These are phyloP conservation scores for Smittia sp. DNA, from an alignment of 2,888 invertebrate species.

Conservation along the genomic window DNA sequence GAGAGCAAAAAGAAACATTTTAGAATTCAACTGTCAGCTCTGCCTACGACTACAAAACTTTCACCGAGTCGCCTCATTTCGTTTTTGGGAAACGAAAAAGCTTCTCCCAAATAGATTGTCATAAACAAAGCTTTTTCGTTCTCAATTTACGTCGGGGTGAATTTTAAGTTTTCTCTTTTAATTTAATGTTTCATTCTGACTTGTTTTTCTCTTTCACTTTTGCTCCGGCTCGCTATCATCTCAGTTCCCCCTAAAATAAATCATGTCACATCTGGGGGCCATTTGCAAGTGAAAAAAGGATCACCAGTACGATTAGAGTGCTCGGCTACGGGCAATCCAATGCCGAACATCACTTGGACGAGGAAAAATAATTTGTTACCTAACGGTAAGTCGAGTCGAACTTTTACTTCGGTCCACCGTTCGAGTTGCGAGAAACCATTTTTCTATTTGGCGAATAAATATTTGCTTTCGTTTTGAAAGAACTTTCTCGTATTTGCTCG, in stretches of 20 bases:
- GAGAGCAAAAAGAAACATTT: background rate
- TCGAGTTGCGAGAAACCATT: background rate
- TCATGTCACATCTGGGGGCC: slow-evolving; percentile 56
- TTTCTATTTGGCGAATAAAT: background rate
- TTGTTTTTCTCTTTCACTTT: slow-evolving; percentile 4
- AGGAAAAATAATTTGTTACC: slow-evolving; percentile 42
- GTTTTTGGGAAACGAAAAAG: background rate
- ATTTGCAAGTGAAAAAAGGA: slow-evolving; percentile 61
- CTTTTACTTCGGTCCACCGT: background rate
- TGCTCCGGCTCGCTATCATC: slow-evolving; percentile 22
- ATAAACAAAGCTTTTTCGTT: slow-evolving; percentile 37
- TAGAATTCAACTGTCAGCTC: slow-evolving; percentile 31
- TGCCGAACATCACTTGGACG: slow-evolving; percentile 68
- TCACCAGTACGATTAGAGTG: slow-evolving; percentile 67
- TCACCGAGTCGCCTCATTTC: background rate
- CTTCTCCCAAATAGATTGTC: slow-evolving; percentile 20
- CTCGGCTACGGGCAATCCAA: slow-evolving; percentile 66
- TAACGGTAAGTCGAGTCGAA: slow-evolving; percentile 30
- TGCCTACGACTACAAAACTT: background rate
- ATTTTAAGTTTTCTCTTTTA: slow-evolving; percentile 35
- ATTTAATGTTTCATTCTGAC: slow-evolving; percentile 24
- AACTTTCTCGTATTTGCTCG: slow-evolving; percentile 22
- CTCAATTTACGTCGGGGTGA: slow-evolving; percentile 33
- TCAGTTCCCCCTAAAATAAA: slow-evolving; percentile 58
- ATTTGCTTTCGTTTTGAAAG: background rate